phyloP scores from a whole-genome alignment of 2,113 vertebrate genomes.

The Penelope pileata region DNA sequence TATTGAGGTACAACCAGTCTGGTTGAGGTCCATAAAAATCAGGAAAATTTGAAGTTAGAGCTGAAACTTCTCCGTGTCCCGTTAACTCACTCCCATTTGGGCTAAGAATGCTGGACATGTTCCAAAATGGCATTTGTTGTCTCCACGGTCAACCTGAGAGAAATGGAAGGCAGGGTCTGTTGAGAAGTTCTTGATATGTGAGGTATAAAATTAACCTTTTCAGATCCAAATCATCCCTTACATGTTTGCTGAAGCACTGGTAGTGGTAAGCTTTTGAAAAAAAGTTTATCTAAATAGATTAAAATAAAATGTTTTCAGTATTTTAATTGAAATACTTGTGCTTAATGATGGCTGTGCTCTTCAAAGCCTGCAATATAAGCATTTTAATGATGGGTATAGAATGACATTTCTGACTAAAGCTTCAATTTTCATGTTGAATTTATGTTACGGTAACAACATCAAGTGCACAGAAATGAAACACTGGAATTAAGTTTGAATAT shows the following conservation, averaged over 20 bases:
- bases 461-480: not conserved
- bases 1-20: constrained; percentile 50
- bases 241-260: not conserved
- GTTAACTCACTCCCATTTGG: not conserved
- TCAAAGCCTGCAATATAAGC: not conserved
- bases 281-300: not conserved
- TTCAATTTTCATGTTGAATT: constrained; percentile 6
- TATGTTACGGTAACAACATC: not conserved
- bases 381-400: not conserved
- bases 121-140: not conserved
- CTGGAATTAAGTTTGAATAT: not conserved
- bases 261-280: not conserved
- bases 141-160: not conserved
- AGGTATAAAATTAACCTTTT: not conserved
- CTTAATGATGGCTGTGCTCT: not conserved
- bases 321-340: not conserved
- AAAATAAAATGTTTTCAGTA: not conserved
- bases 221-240: not conserved
- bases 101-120: not conserved
- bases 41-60: constrained; percentile 49
- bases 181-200: not conserved
- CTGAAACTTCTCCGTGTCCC: constrained; percentile 25
- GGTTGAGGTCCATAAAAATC: constrained; percentile 62
- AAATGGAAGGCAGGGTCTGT: not conserved
- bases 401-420: not conserved